These are phyloP conservation scores for Brenthis hecate DNA, from an alignment of 2,888 invertebrate species.

Conservation along the genomic window DNA sequence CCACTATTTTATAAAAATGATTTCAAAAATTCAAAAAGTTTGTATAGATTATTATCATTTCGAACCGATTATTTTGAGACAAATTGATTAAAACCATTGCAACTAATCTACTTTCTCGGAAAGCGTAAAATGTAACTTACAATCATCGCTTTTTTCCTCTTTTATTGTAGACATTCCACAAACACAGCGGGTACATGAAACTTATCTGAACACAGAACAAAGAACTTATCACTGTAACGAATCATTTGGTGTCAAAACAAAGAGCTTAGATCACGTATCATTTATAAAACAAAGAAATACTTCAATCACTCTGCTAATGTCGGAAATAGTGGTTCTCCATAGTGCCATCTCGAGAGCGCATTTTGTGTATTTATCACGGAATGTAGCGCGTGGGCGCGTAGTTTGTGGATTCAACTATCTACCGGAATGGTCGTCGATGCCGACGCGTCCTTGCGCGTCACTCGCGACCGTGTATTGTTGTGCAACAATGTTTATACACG, in stretches of 20 bases:
- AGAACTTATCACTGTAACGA: slow-evolving; percentile 50
- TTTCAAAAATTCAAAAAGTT: too few relatives aligned
- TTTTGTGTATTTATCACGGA: slow-evolving; percentile 18
- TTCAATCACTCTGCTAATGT: slow-evolving; percentile 52
- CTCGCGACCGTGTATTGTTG: slow-evolving; percentile 70
- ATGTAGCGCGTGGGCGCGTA: slow-evolving; percentile 35
- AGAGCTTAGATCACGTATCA: slow-evolving; percentile 48
- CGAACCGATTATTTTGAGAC: too few relatives aligned
- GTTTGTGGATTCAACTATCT: slow-evolving; percentile 36
- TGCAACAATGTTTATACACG: slow-evolving; percentile 81
- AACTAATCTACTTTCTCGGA: background rate
- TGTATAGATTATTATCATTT: too few relatives aligned
- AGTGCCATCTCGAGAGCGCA: slow-evolving; percentile 27
- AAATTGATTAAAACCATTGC: too few relatives aligned
- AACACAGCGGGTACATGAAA: slow-evolving; percentile 34
- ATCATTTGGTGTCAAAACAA: slow-evolving; percentile 45
- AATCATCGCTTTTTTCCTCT: slow-evolving; percentile 44
- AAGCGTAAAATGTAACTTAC: slow-evolving; percentile 52
- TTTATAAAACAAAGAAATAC: slow-evolving; percentile 57
- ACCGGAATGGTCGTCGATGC: slow-evolving; percentile 27
- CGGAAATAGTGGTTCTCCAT: slow-evolving; percentile 50
- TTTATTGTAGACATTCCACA: slow-evolving; percentile 43
- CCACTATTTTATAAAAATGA: too few relatives aligned
- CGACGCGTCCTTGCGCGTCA: slow-evolving; percentile 51
- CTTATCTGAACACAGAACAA: slow-evolving; percentile 45